Percentiles rank a stretch among this genome's conserved stretches.
phyloP scores from a whole-genome alignment of 2,888 invertebrate species.

The Alloplasta piceator region DNA sequence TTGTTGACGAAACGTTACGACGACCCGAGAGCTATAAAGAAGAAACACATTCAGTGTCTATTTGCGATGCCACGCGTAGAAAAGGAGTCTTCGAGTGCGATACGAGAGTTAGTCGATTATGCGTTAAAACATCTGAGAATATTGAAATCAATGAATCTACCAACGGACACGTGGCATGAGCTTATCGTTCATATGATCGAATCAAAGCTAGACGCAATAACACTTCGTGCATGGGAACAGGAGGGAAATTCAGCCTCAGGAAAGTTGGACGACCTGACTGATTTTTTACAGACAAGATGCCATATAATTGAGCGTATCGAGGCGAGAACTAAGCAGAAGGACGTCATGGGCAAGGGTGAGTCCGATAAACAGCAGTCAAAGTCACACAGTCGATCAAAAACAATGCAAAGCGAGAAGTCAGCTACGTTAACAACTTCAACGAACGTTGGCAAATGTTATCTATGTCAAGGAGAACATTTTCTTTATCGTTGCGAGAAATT shows the following conservation, averaged over 20 bases:
- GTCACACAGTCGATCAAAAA: slow-evolving; percentile 12
- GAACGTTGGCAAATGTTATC: slow-evolving; percentile 36
- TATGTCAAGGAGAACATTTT: slow-evolving; percentile 55
- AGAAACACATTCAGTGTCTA: slow-evolving; percentile 54
- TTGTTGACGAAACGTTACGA: slow-evolving; percentile 61
- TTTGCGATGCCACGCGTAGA: slow-evolving; percentile 49
- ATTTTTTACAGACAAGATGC: neutral
- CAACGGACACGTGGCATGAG: slow-evolving; percentile 61
- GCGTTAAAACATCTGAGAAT: slow-evolving; percentile 58
- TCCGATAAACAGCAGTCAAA: slow-evolving; percentile 11
- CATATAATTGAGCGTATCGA: slow-evolving; percentile 52
- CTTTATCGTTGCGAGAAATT: slow-evolving; percentile 58
- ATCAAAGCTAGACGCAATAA: neutral
- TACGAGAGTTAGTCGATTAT: slow-evolving; percentile 60
- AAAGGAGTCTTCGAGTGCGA: slow-evolving; percentile 57
- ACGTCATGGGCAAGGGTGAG: slow-evolving; percentile 6
- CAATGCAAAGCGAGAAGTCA: slow-evolving; percentile 11
- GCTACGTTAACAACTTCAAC: slow-evolving; percentile 13
- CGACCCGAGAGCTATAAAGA: slow-evolving; percentile 57
- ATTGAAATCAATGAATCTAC: slow-evolving; percentile 49
- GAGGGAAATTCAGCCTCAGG: neutral
- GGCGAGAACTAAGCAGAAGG: slow-evolving; percentile 28
- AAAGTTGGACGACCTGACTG: neutral
- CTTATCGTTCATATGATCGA: slow-evolving; percentile 60
- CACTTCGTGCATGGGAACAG: slow-evolving; percentile 2